These are phyloP conservation scores for Champsocephalus gunnari DNA, from an alignment of 2,797 vertebrate species.

Conservation along the genomic window DNA sequence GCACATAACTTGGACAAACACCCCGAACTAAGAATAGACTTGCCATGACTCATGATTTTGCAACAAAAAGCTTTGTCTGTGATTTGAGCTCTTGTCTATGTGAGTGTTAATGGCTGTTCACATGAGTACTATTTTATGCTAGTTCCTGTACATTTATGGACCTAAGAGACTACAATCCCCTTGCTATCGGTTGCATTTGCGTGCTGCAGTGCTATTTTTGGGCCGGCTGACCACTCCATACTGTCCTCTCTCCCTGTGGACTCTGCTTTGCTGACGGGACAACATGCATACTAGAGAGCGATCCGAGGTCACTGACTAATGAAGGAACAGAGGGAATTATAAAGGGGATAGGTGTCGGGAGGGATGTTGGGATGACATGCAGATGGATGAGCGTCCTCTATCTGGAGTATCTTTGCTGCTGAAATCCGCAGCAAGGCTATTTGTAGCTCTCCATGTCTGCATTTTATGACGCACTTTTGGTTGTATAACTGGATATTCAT, in stretches of 20 bases:
- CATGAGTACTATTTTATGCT: slow-evolving; percentile 37
- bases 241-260: slow-evolving; percentile 64
- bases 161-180: slow-evolving; percentile 53
- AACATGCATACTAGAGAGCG: slow-evolving; percentile 70
- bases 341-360: slow-evolving; percentile 25
- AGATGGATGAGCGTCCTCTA: slow-evolving; percentile 26
- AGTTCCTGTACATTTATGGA: slow-evolving; percentile 43
- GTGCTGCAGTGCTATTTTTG: slow-evolving; percentile 79
- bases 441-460: slow-evolving; percentile 40
- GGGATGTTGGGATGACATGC: slow-evolving; percentile 29
- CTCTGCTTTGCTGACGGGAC: slow-evolving; percentile 75
- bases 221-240: slow-evolving; percentile 67
- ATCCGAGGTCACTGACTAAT: slow-evolving; percentile 51
- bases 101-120: slow-evolving; percentile 28
- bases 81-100: slow-evolving; percentile 54
- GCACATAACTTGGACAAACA: slow-evolving; percentile 73
- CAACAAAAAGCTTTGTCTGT: slow-evolving; percentile 75
- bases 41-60: slow-evolving; percentile 82
- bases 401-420: slow-evolving; percentile 23
- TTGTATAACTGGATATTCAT: slow-evolving; percentile 52
- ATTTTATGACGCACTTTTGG: slow-evolving; percentile 44
- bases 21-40: slow-evolving; percentile 79
- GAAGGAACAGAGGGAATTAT: slow-evolving; percentile 45
- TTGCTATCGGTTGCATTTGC: slow-evolving; percentile 65
- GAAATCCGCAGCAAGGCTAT: slow-evolving; percentile 41